These are phyloP conservation scores for Ephestia elutella DNA, from an alignment of 1,140 invertebrate genomes.

Conservation along the genomic window DNA sequence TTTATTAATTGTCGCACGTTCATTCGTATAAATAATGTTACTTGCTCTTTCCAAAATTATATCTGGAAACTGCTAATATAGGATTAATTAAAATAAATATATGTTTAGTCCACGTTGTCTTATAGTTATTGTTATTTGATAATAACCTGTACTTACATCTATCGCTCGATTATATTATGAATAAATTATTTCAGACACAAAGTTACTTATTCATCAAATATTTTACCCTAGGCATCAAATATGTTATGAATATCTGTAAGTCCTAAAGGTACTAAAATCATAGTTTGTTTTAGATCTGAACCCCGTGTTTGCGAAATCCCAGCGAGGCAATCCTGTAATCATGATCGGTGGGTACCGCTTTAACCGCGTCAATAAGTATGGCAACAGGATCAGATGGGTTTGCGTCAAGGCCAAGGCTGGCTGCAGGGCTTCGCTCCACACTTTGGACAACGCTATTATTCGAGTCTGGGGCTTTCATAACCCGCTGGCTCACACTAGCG, in stretches of 20 bases:
- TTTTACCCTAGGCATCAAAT: no score
- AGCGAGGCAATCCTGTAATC: conserved; percentile 35
- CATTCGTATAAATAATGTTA: no score
- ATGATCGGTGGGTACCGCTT: conserved; percentile 33
- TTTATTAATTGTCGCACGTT: no score
- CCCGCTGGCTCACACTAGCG: background rate
- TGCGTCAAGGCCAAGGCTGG: conserved; percentile 2
- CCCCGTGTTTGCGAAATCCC: conserved; percentile 25
- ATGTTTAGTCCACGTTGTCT: no score
- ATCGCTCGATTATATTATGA: no score
- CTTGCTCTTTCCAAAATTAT: no score
- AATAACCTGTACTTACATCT: no score
- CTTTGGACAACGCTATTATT: conserved; percentile 14
- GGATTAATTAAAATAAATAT: background rate
- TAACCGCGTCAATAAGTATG: conserved; percentile 25
- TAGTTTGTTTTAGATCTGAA: conserved; percentile 20
- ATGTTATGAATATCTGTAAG: background rate
- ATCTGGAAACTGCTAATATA: no score
- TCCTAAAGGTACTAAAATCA: background rate
- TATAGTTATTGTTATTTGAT: no score
- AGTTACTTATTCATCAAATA: no score
- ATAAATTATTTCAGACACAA: no score
- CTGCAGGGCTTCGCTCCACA: conserved; percentile 19
- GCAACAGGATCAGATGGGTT: conserved; percentile 20
- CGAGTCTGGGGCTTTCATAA: background rate